A percentile compares a stretch with the other conserved stretches of the same genome.
Evolutionary conservation across 2,888 invertebrate species (phyloP).

Genomic region (Operophtera brumata): DNA sequence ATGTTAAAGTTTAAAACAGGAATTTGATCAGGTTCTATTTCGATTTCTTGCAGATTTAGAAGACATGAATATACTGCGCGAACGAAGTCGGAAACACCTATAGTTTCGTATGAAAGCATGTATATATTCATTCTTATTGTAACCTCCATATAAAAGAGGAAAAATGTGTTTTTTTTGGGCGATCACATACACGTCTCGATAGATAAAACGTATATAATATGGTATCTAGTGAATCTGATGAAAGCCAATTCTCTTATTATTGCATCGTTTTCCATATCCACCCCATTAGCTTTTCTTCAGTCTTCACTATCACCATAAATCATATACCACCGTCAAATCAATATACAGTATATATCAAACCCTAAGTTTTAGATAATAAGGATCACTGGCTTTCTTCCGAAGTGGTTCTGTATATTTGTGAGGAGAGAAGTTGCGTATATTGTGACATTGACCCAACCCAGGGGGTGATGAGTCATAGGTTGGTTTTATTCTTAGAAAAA

Average conservation of each 20-base stretch:
- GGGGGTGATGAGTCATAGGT: slow-evolving; percentile 45
- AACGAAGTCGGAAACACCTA: no score
- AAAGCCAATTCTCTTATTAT: slow-evolving; percentile 16
- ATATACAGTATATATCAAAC: background rate
- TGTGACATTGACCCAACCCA: slow-evolving; percentile 57
- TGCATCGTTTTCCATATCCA: slow-evolving; percentile 38
- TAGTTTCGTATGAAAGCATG: no score
- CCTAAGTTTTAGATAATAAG: background rate
- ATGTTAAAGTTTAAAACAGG: no score
- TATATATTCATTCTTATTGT: no score
- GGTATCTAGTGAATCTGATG: slow-evolving; percentile 10
- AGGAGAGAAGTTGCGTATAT: slow-evolving; percentile 33
- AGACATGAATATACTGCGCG: no score
- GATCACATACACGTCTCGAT: background rate
- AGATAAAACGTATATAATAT: background rate
- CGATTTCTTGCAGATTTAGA: no score
- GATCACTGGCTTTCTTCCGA: background rate
- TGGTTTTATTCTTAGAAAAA: slow-evolving; percentile 12
- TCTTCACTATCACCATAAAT: slow-evolving; percentile 23
- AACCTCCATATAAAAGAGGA: no score
- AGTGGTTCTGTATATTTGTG: slow-evolving; percentile 14
- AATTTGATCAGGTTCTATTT: no score
- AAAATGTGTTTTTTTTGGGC: no score
- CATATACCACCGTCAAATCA: background rate
- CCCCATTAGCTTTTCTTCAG: slow-evolving; percentile 50